phyloP scores from a whole-genome alignment of 2,797 vertebrate genomes.

The Choloepus didactylus region DNA sequence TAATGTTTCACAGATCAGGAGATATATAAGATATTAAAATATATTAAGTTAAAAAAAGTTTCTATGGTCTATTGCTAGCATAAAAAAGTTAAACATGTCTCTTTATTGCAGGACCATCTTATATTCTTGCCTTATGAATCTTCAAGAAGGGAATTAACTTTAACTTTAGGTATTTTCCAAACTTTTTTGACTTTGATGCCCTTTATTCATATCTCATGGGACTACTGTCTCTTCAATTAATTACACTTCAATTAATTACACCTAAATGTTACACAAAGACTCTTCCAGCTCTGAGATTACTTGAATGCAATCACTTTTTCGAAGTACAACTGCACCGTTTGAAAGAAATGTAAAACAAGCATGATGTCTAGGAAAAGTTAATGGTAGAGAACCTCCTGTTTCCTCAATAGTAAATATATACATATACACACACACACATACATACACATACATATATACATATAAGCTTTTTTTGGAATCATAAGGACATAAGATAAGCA shows the following conservation, averaged over 20 bases:
- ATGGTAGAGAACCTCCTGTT: not conserved
- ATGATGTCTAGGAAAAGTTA: not conserved
- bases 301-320: constrained; percentile 23
- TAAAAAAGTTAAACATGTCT: not conserved
- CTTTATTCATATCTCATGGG: not conserved
- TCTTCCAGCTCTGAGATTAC: constrained; percentile 21
- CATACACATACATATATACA: not conserved
- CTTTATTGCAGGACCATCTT: not conserved
- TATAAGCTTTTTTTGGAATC: not conserved
- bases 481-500: not conserved
- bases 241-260: not conserved
- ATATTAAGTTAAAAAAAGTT: constrained; percentile 48
- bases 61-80: not conserved
- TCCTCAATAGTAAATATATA: not conserved
- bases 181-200: not conserved
- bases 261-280: not conserved
- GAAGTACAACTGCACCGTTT: not conserved
- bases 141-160: not conserved
- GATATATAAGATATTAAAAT: constrained; percentile 16
- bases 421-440: too few relatives aligned
- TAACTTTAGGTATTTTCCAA: constrained; percentile 26
- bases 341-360: not conserved
- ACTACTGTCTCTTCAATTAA: not conserved
- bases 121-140: constrained; percentile 12
- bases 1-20: not conserved